Evolutionary conservation across 2,113 vertebrate genomes (phyloP).

Genomic region (Patagioenas fasciata): DNA sequence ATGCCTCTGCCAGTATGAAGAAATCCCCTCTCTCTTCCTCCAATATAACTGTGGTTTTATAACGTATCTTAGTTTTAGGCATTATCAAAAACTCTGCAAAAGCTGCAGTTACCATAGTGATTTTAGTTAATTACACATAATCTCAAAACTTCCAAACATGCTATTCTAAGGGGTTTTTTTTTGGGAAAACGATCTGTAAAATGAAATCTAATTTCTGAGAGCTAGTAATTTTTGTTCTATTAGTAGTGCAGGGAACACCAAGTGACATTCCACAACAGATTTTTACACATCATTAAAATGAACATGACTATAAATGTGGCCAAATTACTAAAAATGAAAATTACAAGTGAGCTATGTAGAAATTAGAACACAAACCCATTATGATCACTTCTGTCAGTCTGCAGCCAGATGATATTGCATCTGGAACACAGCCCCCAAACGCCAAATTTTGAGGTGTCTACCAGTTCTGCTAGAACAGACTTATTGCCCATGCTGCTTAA

Average conservation of each 20-base stretch:
- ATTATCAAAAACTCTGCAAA: background rate
- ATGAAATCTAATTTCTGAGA: slow-evolving; percentile 23
- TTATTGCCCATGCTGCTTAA: background rate
- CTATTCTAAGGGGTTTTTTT: background rate
- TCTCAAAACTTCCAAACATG: background rate
- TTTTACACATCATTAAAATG: slow-evolving; percentile 12
- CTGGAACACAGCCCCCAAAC: background rate
- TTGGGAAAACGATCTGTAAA: background rate
- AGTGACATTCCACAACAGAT: background rate
- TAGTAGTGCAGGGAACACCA: background rate
- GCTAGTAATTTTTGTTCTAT: background rate
- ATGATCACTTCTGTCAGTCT: background rate
- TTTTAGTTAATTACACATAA: slow-evolving; percentile 31
- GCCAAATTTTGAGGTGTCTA: background rate
- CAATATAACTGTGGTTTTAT: background rate
- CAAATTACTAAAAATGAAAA: slow-evolving; percentile 22
- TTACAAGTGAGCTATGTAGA: background rate
- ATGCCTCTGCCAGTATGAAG: background rate
- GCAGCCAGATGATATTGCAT: background rate
- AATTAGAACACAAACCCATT: background rate
- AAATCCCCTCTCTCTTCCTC: background rate
- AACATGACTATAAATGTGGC: background rate
- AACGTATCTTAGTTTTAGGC: background rate
- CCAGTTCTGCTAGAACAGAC: background rate
- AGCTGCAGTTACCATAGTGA: slow-evolving; percentile 12